These are phyloP conservation scores for Latheticus oryzae DNA, from an alignment of 2,888 invertebrate species.

Conservation along the genomic window DNA sequence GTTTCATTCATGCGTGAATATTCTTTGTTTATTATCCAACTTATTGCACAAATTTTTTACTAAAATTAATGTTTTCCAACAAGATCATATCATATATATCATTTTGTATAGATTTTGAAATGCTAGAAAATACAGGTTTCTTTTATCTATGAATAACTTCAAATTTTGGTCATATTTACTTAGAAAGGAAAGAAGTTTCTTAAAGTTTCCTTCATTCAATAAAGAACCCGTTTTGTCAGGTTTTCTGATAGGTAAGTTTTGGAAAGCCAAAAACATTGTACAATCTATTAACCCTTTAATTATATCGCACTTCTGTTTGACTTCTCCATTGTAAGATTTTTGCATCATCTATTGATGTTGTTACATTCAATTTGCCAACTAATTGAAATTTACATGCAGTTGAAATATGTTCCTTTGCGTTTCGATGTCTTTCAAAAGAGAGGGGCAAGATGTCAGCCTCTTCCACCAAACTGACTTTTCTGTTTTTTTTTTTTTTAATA, in stretches of 20 bases:
- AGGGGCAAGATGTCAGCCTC: neutral
- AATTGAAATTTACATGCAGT: no score
- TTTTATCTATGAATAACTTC: no score
- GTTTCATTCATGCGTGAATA: no score
- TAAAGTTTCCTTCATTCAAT: neutral
- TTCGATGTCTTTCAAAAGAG: neutral
- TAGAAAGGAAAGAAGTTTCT: neutral
- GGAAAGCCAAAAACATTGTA: slow-evolving; percentile 1
- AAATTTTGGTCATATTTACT: slow-evolving; percentile 1
- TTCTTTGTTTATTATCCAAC: no score
- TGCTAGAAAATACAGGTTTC: no score
- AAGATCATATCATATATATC: no score
- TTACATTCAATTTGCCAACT: neutral
- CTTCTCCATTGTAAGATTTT: neutral
- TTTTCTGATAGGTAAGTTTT: neutral
- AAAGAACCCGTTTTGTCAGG: neutral
- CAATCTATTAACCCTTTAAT: slow-evolving; percentile 1
- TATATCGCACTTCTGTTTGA: neutral
- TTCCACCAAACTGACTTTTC: slow-evolving; percentile 1
- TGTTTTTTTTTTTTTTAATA: neutral
- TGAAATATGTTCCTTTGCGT: neutral
- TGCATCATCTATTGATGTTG: neutral
- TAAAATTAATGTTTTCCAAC: no score
- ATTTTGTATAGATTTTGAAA: no score
- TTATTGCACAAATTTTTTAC: no score